Evolutionary conservation across 2,888 invertebrate species (phyloP).

Genomic region (Prionchulus punctatus): DNA sequence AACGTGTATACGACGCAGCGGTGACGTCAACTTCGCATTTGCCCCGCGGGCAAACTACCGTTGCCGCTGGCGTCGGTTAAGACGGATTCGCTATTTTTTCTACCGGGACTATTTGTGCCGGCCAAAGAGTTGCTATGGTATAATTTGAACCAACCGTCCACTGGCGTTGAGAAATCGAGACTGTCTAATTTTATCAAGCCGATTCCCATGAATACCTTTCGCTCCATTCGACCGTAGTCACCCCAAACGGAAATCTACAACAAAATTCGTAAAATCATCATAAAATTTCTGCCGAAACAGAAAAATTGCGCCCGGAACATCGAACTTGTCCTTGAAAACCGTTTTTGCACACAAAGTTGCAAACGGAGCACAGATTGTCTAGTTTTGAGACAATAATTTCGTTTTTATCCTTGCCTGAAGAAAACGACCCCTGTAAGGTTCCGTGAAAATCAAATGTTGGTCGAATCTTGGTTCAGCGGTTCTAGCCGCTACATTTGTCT

Average conservation of each 20-base stretch:
- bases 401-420: constrained; percentile 56
- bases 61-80: too few species aligned
- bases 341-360: too few species aligned
- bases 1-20: too few species aligned
- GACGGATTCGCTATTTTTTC: too few species aligned
- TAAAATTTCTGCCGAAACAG: too few species aligned
- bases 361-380: too few species aligned
- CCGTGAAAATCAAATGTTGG: constrained; percentile 82
- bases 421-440: constrained; percentile 81
- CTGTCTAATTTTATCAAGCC: constrained; percentile 97
- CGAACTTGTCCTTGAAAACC: too few species aligned
- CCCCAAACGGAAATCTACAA: constrained; percentile 99
- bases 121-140: constrained; percentile 92
- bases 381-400: too few species aligned
- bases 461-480: constrained; percentile 94
- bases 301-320: too few species aligned
- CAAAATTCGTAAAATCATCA: too few species aligned
- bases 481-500: constrained; percentile 76
- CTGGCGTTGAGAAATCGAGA: constrained; percentile 86
- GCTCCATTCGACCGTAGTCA: constrained; percentile 94
- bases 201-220: constrained; percentile 99
- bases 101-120: constrained; percentile 14
- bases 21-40: too few species aligned
- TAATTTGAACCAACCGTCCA: constrained; percentile 99
- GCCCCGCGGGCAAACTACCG: too few species aligned